Base-by-base conservation (phyloP, 2,113 vertebrate genomes). In the Engraulis encrasicolus region DNA sequence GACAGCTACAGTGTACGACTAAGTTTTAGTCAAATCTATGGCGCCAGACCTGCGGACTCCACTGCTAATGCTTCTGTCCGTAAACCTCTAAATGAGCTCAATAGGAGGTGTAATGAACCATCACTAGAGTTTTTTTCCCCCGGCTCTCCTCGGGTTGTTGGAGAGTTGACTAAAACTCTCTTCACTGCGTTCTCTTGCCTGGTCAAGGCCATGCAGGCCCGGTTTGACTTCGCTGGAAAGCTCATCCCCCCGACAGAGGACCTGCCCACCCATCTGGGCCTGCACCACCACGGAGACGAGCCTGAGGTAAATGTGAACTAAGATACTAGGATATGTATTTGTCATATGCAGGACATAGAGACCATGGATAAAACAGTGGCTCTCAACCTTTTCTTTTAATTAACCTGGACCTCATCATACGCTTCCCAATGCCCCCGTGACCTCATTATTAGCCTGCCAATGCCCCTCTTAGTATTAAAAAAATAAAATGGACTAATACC, bases 281-380 rank as follows among this genome's bases (percentile, higher is more conserved):
- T 99, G 84, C 98, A 99, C 87, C 98, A 99, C 89, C 98, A 99
- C 54, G 98, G 98, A 92, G 97, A 98, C 37, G 97, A 99, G 89
- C 97, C 98, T 36, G 98, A 99, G 95, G 98, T 99, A 89, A 71
- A 23, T 15, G 27, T 34, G 23, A 31, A 31, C 27, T 12, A 27
- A 71, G n/a, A n/a, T n/a, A n/a, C n/a, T n/a, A n/a, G n/a, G n/a
- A n/a, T n/a, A n/a, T n/a, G n/a, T n/a, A n/a, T n/a, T n/a, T n/a
- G n/a, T n/a, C n/a, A n/a, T n/a, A n/a, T n/a, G n/a, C n/a, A n/a
- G n/a, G n/a, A n/a, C n/a, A n/a, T n/a, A n/a, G n/a, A n/a, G n/a
- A n/a, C n/a, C n/a, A n/a, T n/a, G n/a, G n/a, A n/a, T n/a, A n/a
- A n/a, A n/a, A n/a, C n/a, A n/a, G n/a, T n/a, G n/a, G n/a, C n/a